Conservation (phyloP, 1,140 invertebrate genomes). For the Pseudomyrmex dendroicus region DNA sequence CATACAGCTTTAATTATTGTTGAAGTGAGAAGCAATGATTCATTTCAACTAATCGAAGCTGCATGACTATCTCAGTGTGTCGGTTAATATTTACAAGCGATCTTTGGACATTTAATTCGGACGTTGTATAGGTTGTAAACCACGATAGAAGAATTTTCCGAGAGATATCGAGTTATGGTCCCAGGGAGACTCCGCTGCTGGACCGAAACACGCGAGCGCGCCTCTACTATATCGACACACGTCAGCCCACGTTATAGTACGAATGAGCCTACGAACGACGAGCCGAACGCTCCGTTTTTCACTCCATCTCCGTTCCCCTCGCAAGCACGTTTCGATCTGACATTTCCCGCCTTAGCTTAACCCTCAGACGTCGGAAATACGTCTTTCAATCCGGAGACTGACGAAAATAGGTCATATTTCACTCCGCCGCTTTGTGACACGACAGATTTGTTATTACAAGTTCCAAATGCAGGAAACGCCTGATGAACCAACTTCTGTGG, state of each 20-base stretch:
- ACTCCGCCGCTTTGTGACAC: neutral
- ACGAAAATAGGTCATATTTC: slow-evolving; percentile 61
- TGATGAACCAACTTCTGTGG: slow-evolving; percentile 47
- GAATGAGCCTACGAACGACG: neutral
- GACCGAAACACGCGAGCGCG: slow-evolving; percentile 44
- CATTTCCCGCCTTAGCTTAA: slow-evolving; percentile 56
- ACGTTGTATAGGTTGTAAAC: slow-evolving; percentile 34
- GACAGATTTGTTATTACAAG: slow-evolving; percentile 58
- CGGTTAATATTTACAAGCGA: slow-evolving; percentile 40
- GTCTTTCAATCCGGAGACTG: slow-evolving; percentile 53
- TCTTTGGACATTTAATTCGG: slow-evolving; percentile 44
- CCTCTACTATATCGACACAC: slow-evolving; percentile 46
- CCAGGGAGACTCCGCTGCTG: slow-evolving; percentile 28
- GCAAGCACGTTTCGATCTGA: slow-evolving; percentile 37
- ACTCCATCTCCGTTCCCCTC: slow-evolving; percentile 9
- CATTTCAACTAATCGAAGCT: neutral
- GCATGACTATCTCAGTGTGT: neutral
- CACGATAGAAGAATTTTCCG: slow-evolving; percentile 45
- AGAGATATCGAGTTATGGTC: slow-evolving; percentile 56
- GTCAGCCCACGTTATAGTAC: slow-evolving; percentile 43
- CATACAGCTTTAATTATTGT: too few relatives aligned
- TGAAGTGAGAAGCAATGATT: too few relatives aligned
- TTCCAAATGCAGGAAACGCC: slow-evolving; percentile 53
- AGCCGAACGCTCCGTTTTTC: slow-evolving; percentile 20
- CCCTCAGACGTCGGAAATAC: slow-evolving; percentile 57